Base-by-base conservation (phyloP, 2,888 invertebrate genomes). In the Cantharis rufa region DNA sequence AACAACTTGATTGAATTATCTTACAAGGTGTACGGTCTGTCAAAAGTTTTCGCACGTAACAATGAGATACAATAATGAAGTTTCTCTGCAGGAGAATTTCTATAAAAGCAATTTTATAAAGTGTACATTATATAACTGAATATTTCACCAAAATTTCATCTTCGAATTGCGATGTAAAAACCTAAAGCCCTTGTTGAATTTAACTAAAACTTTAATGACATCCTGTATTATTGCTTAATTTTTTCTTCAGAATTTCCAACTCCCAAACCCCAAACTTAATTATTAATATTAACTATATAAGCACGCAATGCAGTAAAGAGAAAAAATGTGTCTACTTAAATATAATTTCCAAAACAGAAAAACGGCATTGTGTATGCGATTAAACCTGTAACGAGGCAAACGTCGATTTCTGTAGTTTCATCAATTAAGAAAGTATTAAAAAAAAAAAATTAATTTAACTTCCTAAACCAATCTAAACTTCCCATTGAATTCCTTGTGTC, bases 1-100 rank as follows among this genome's bases (percentile, higher is more conserved):
- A 75, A 71, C 62, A 75, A 75, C 69, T 75, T 71, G 69, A 75
- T 75, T 71, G 71, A 75, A 75, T 75, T 75, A 75, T 71, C 71
- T 71, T 21, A 15, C 69, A 13, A 28, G 32, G 18, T 18, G 18
- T 18, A 18, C 18, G 18, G 15, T 18, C 71, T 70, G 69, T 10
- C 69, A 66, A 16, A 75, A 75, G 64, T 71, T 75, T 71, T 28
- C 69, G 71, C 71, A 62, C 71, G 61, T 48, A 66, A 24, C 62
- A 61, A 62, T 62, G 69, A 72, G 69, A 69, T 62, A 21, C 62
- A 15, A 28, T 73, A 69, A 73, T 73, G 73, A 73, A 69, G 69
- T 73, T 73, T 69, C 28, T 24, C 18, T 28, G 63, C 62, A 62
- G 27, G 16, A 48, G 66, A 66, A 66, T 64, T 64, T 66, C 15